Conservation (phyloP, 2,888 invertebrate genomes). For the Coecobrya sp. region DNA sequence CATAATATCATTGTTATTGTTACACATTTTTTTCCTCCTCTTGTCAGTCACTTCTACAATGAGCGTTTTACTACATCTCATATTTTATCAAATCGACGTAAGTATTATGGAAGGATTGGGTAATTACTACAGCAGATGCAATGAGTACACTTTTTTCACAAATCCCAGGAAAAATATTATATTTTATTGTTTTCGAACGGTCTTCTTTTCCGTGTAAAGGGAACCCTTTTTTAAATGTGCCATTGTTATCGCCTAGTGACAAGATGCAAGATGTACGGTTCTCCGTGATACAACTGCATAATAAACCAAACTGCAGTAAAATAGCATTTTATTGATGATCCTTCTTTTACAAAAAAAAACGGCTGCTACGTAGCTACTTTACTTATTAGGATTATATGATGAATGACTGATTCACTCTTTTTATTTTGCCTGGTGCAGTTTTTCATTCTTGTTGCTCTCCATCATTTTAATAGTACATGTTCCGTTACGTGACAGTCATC, state of each 20-base stretch:
- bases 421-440: neutral
- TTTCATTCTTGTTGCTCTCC: neutral
- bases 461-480: neutral
- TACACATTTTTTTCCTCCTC: conserved; percentile 38
- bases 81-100: conserved; percentile 60
- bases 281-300: conserved; percentile 38
- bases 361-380: conserved; percentile 46
- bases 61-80: conserved; percentile 56
- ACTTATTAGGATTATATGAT: conserved; percentile 47
- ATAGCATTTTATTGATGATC: conserved; percentile 54
- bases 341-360: neutral
- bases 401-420: neutral
- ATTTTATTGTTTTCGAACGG: conserved; percentile 53
- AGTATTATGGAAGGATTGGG: conserved; percentile 62
- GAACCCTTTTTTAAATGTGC: conserved; percentile 49
- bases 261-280: conserved; percentile 53
- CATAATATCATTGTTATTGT: conserved; percentile 66
- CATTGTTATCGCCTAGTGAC: conserved; percentile 47
- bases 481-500: conserved; percentile 38
- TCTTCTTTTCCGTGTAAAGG: conserved; percentile 31
- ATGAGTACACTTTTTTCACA: conserved; percentile 29
- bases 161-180: conserved; percentile 8
- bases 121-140: conserved; percentile 60
- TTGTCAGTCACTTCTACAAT: conserved; percentile 15
- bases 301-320: conserved; percentile 30